Evolutionary conservation across 92 coral and sea anemone species (phyloP).

Genomic region (Paramuricea clavata): DNA sequence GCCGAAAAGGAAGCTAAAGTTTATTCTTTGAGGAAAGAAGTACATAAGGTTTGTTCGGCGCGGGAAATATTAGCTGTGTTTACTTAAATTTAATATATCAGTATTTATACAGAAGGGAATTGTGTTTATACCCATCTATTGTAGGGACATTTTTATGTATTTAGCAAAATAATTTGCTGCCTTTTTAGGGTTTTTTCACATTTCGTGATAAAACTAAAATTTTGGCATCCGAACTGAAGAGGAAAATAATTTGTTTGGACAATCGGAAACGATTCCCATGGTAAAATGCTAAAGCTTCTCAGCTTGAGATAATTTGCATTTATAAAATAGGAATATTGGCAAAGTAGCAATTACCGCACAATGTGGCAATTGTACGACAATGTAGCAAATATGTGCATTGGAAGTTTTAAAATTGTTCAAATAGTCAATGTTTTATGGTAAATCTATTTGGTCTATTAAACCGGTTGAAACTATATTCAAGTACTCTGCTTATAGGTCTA

Average conservation of each 20-base stretch:
- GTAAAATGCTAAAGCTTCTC: not conserved
- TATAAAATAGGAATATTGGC: not conserved
- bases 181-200: no score
- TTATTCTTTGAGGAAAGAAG: conserved; percentile 86
- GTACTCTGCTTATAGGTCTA: not conserved
- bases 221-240: not conserved
- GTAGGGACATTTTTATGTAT: no score
- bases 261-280: not conserved
- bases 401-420: no score
- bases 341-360: not conserved
- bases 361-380: not conserved
- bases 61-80: not conserved
- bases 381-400: not conserved
- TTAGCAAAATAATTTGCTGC: no score
- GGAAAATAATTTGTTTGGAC: not conserved
- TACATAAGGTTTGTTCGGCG: conserved; percentile 78
- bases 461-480: not conserved
- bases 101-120: not conserved
- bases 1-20: conserved; percentile 88
- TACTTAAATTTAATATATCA: not conserved
- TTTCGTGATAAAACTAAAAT: not conserved
- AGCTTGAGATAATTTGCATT: not conserved
- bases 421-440: no score
- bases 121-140: no score
- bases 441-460: not conserved